These are phyloP conservation scores for Danio tinwini DNA, from an alignment of 2,797 vertebrate species.

Conservation along the genomic window DNA sequence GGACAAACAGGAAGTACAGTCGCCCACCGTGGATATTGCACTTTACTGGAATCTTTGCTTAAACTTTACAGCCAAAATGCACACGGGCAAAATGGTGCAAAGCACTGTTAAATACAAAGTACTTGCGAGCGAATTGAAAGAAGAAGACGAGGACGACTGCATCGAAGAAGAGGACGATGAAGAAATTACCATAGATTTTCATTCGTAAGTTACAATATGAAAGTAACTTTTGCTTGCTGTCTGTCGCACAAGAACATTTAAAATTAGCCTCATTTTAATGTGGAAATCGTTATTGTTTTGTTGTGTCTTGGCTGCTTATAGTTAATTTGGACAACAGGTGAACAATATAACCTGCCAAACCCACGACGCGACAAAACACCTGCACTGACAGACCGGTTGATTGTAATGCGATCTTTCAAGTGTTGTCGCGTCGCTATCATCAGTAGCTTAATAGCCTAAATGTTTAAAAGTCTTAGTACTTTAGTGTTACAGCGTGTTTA, in stretches of 20 bases:
- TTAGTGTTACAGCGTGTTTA: background rate
- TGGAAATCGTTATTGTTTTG: background rate
- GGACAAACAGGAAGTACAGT: slow-evolving; percentile 54
- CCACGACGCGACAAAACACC: background rate
- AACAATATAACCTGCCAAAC: too few relatives aligned
- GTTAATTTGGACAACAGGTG: background rate
- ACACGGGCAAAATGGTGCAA: slow-evolving; percentile 47
- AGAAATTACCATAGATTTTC: slow-evolving; percentile 51
- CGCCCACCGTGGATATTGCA: background rate
- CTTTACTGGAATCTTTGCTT: background rate
- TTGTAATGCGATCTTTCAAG: background rate
- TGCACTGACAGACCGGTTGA: background rate
- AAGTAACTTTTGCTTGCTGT: background rate
- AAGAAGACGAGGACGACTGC: slow-evolving; percentile 30
- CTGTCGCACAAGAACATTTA: background rate
- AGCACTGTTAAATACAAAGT: slow-evolving; percentile 60
- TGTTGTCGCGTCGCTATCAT: background rate
- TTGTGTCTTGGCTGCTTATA: background rate
- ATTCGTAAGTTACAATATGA: slow-evolving; percentile 57
- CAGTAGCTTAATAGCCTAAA: background rate
- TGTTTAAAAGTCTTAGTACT: background rate
- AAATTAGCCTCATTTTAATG: background rate
- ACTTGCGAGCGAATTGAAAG: slow-evolving; percentile 32
- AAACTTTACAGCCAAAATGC: background rate
- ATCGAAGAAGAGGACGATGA: slow-evolving; percentile 33